A percentile compares a stretch with the other conserved stretches of the same genome.
These are phyloP conservation scores for Pteruthius melanotis DNA, from an alignment of 2,113 vertebrate species.

Conservation along the genomic window DNA sequence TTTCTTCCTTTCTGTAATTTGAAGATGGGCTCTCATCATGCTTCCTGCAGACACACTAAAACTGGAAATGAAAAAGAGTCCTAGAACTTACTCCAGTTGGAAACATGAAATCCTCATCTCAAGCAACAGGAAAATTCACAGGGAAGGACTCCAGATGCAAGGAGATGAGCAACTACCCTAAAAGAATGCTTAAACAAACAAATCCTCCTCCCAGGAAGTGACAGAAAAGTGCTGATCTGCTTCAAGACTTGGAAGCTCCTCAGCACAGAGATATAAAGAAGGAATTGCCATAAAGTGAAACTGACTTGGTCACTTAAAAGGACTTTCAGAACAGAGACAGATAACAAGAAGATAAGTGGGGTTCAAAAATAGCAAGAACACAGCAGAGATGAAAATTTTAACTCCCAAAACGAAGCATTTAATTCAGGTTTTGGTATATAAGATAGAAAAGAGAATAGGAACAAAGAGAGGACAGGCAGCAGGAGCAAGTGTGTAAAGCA, in stretches of 20 bases:
- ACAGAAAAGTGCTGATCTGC: background rate
- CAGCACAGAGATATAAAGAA: background rate
- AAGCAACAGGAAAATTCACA: background rate
- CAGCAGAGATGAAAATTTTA: background rate
- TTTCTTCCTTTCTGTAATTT: background rate
- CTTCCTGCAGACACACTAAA: background rate
- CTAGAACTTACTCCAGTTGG: background rate
- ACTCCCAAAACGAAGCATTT: background rate
- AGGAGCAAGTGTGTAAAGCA: background rate
- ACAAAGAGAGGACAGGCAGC: background rate
- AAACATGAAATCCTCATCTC: background rate
- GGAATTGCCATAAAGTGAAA: background rate
- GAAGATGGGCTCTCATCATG: background rate
- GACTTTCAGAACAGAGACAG: background rate
- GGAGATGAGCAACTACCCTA: background rate
- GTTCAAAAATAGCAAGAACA: background rate
- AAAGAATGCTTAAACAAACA: conserved; percentile 15
- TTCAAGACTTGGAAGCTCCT: background rate
- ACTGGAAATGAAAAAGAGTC: background rate
- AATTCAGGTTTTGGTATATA: background rate
- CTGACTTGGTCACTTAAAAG: background rate
- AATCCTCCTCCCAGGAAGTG: background rate
- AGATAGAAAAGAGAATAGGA: background rate
- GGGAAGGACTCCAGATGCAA: background rate
- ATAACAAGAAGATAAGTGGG: background rate